phyloP scores from a whole-genome alignment of 1,140 invertebrate species.

The Cepaea nemoralis region DNA sequence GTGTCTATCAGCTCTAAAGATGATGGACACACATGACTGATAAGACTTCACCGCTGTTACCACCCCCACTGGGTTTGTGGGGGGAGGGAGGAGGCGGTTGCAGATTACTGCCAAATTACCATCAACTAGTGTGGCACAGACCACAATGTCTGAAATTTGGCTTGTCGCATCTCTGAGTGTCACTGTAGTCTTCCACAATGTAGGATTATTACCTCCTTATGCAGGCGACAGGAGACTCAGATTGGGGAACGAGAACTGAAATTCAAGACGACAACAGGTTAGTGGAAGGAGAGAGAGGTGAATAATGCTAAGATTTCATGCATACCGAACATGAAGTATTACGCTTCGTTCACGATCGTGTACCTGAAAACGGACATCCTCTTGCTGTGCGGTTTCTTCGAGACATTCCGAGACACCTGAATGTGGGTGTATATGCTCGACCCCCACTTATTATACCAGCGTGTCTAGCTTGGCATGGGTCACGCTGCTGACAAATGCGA shows the following conservation, averaged over 20 bases:
- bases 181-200: neutral
- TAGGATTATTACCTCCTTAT: neutral
- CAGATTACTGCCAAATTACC: constrained; percentile 39
- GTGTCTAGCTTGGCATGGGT: neutral
- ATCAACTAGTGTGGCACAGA: neutral
- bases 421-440: neutral
- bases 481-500: neutral
- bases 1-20: neutral
- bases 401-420: neutral
- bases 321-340: neutral
- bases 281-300: too few species aligned
- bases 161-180: neutral
- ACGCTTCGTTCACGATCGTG: neutral
- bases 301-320: neutral
- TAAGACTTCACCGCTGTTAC: neutral
- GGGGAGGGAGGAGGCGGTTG: neutral
- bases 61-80: neutral
- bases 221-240: neutral
- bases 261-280: too few species aligned
- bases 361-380: neutral
- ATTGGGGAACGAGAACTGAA: too few species aligned
- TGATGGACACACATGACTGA: constrained; percentile 20
- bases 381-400: neutral
- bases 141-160: constrained; percentile 19
- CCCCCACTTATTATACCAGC: neutral